These are phyloP conservation scores for Pandion haliaetus DNA, from an alignment of 2,113 vertebrate species.

Conservation along the genomic window DNA sequence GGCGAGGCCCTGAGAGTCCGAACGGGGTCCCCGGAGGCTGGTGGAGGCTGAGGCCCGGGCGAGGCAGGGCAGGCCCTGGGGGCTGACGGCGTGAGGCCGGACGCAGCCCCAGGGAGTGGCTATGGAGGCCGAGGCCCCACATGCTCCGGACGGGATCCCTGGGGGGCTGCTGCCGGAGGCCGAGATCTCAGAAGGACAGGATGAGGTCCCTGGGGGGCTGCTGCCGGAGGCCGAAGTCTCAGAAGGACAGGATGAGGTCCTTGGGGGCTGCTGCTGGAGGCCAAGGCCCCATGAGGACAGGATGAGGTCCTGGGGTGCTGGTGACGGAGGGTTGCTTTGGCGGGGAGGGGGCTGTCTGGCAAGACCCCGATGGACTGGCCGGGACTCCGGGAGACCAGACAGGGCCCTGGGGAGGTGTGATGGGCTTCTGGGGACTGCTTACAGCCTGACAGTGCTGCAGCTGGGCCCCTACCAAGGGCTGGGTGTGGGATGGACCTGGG, in stretches of 20 bases:
- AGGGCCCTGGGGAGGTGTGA: neutral
- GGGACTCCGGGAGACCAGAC: neutral
- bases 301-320: neutral
- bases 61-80: neutral
- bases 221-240: neutral
- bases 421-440: neutral
- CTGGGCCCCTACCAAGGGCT: neutral
- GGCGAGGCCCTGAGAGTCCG: neutral
- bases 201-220: too few relatives aligned
- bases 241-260: too few relatives aligned
- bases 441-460: neutral
- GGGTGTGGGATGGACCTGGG: neutral
- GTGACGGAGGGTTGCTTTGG: neutral
- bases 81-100: too few relatives aligned
- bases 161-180: neutral
- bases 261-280: neutral
- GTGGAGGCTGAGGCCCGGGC: neutral
- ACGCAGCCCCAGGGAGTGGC: neutral
- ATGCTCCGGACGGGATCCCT: fast-evolving
- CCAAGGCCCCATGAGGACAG: neutral
- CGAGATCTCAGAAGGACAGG: fast-evolving
- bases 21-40: neutral
- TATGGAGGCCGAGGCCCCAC: neutral
- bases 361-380: too few relatives aligned
- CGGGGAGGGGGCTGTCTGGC: neutral